Evolutionary conservation across 2,888 invertebrate species (phyloP).

Genomic region (Coecobrya sp.): DNA sequence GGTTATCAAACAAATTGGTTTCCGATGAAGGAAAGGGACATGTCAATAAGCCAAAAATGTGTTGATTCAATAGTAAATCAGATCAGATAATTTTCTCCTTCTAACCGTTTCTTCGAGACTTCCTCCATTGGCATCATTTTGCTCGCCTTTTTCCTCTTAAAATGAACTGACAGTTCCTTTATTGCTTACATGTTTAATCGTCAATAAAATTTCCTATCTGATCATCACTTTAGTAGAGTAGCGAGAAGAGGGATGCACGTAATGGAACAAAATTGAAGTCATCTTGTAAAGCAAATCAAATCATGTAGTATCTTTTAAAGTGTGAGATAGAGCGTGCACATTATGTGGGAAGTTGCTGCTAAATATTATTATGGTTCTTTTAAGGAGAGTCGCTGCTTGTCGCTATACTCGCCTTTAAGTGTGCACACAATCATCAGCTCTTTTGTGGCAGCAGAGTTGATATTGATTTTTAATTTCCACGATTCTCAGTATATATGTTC

Average conservation of each 20-base stretch:
- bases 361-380: background rate
- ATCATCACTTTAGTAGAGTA: background rate
- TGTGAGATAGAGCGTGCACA: background rate
- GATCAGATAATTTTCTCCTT: slow-evolving; percentile 39
- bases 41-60: background rate
- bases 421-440: slow-evolving; percentile 17
- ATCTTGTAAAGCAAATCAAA: slow-evolving; percentile 46
- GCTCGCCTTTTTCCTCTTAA: background rate
- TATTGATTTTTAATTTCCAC: slow-evolving; percentile 74
- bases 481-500: background rate
- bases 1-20: slow-evolving; percentile 32
- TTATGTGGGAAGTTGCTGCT: background rate
- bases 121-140: background rate
- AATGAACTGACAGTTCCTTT: slow-evolving; percentile 31
- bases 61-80: slow-evolving; percentile 30
- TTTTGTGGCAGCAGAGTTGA: slow-evolving; percentile 31
- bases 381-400: background rate
- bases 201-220: slow-evolving; percentile 38
- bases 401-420: background rate
- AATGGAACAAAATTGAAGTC: slow-evolving; percentile 44
- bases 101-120: background rate
- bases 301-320: slow-evolving; percentile 33
- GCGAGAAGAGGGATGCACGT: background rate
- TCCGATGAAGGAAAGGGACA: slow-evolving; percentile 19
- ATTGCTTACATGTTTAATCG: slow-evolving; percentile 38